A percentile compares a stretch with the other conserved stretches of the same genome.
phyloP scores from a whole-genome alignment of 2,797 vertebrate genomes.

The Halcyon leucocephala region DNA sequence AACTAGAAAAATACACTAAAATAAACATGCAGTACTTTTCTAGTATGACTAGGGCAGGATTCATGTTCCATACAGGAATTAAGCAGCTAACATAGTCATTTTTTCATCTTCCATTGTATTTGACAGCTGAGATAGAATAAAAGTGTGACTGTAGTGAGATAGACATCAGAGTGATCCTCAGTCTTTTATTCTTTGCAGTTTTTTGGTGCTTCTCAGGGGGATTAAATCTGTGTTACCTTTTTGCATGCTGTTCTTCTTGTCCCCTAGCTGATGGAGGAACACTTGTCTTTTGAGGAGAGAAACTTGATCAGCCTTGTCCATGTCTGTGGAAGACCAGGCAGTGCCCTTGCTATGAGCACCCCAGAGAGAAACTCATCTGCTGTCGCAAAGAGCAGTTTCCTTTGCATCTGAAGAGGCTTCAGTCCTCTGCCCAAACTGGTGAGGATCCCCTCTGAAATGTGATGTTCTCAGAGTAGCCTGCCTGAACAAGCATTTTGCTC shows the following conservation, averaged over 20 bases:
- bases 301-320: neutral
- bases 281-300: neutral
- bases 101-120: neutral
- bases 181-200: neutral
- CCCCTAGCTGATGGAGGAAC: neutral
- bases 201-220: neutral
- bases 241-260: neutral
- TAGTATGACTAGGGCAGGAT: neutral
- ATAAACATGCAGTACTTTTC: neutral
- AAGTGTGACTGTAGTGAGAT: neutral
- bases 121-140: neutral
- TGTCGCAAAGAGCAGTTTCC: neutral
- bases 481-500: neutral
- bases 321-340: neutral
- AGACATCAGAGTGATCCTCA: neutral
- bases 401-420: neutral
- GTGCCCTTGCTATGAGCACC: neutral
- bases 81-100: neutral
- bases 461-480: neutral
- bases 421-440: neutral
- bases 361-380: neutral
- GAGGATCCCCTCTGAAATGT: neutral
- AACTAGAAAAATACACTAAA: neutral
- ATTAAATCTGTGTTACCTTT: neutral
- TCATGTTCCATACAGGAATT: neutral